phyloP scores from a whole-genome alignment of 2,888 invertebrate genomes.

The Ischnura elegans region DNA sequence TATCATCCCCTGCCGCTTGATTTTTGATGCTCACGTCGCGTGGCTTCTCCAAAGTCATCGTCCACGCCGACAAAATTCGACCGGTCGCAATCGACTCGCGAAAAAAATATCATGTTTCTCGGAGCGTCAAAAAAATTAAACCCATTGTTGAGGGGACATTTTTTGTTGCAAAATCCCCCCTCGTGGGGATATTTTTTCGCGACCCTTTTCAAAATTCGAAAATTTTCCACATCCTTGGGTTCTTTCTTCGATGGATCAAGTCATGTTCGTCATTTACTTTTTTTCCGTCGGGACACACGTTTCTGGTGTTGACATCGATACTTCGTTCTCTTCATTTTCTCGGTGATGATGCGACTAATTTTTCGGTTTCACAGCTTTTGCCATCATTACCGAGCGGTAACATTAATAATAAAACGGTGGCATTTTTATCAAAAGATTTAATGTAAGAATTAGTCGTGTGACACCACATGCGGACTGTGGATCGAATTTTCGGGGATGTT shows the following conservation, averaged over 20 bases:
- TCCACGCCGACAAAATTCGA: neutral
- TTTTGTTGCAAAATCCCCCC: neutral
- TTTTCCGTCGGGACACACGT: neutral
- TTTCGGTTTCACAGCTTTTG: neutral
- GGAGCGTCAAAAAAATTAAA: neutral
- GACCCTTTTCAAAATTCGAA: neutral
- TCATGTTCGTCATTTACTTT: neutral
- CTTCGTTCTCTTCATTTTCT: neutral
- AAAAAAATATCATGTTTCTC: neutral
- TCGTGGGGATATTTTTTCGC: neutral
- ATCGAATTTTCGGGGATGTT: too few species aligned
- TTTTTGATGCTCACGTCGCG: slow-evolving; percentile 54
- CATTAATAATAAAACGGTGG: neutral
- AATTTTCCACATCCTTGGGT: neutral
- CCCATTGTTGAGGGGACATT: neutral
- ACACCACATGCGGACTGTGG: too few species aligned
- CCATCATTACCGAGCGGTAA: neutral
- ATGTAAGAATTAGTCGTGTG: neutral
- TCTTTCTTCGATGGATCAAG: neutral
- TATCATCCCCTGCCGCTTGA: neutral
- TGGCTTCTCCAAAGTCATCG: neutral
- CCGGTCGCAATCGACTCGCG: neutral
- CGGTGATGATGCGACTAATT: neutral
- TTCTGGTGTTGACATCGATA: neutral
- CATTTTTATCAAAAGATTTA: neutral